Evolutionary conservation across 2,888 invertebrate species (phyloP).

Genomic region (Strigamia crassipes): DNA sequence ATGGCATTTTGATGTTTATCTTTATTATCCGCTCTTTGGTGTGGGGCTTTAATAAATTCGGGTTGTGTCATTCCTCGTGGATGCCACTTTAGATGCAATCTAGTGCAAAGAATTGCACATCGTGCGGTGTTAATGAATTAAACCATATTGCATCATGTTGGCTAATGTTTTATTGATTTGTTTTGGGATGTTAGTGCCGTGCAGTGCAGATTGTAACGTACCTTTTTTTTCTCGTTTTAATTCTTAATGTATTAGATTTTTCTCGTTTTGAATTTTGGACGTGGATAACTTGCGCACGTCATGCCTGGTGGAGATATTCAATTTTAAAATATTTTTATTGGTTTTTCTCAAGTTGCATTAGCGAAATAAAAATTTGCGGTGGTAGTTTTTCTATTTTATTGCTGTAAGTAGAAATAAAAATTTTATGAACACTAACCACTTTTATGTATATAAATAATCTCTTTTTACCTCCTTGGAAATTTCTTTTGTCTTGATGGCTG

Average conservation of each 20-base stretch:
- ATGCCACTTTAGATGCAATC: constrained; percentile 18
- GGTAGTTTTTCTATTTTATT: neutral
- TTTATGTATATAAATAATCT: neutral
- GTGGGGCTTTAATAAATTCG: neutral
- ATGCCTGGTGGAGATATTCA: neutral
- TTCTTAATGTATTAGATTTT: too few species aligned
- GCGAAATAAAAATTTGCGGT: neutral
- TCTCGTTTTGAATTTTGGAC: too few species aligned
- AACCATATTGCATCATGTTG: neutral
- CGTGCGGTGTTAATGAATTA: neutral
- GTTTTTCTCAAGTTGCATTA: neutral
- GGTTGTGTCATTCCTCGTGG: neutral
- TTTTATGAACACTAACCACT: neutral
- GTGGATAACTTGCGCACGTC: too few species aligned
- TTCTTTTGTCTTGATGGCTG: neutral
- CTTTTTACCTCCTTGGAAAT: neutral
- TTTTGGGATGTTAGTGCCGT: neutral
- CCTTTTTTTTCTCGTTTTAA: too few species aligned
- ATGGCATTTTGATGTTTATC: constrained; percentile 17
- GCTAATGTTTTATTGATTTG: neutral
- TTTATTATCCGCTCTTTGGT: neutral
- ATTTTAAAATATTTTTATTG: neutral
- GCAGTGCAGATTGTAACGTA: too few species aligned
- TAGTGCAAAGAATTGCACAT: neutral
- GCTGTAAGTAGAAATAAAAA: neutral